Percentiles rank a stretch among this genome's conserved stretches.
phyloP scores from a whole-genome alignment of 2,113 vertebrate genomes.

The Fregata magnificens region DNA sequence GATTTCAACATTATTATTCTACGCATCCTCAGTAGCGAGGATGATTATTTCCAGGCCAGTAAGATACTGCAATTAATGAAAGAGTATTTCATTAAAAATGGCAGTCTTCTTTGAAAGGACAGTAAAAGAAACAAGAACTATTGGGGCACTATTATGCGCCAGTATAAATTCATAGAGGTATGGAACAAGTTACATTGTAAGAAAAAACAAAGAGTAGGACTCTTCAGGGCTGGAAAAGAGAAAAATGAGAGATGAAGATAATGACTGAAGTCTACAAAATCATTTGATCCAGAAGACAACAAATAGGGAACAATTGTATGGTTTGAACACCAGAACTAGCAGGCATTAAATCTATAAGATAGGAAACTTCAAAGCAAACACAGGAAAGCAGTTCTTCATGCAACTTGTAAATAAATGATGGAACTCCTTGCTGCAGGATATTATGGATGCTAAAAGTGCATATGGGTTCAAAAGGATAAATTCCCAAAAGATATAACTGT shows the following conservation, averaged over 20 bases:
- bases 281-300: background rate
- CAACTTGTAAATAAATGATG: background rate
- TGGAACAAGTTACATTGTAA: background rate
- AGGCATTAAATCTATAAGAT: background rate
- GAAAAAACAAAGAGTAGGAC: background rate
- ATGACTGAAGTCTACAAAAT: background rate
- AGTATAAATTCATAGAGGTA: background rate
- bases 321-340: background rate
- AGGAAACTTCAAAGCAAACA: background rate
- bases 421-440: background rate
- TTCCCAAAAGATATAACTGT: background rate
- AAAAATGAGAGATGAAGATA: background rate
- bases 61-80: background rate
- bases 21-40: background rate
- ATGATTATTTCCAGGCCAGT: background rate
- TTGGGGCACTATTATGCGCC: background rate
- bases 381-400: background rate
- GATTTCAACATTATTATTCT: background rate
- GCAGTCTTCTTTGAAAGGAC: background rate
- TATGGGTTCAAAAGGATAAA: background rate
- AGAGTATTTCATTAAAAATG: background rate
- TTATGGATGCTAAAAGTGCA: background rate
- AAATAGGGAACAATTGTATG: background rate
- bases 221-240: background rate
- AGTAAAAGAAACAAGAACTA: background rate